A percentile compares a stretch with the other conserved stretches of the same genome.
Conservation (phyloP, 2,888 invertebrate genomes). For the Thymelicus lineola region DNA sequence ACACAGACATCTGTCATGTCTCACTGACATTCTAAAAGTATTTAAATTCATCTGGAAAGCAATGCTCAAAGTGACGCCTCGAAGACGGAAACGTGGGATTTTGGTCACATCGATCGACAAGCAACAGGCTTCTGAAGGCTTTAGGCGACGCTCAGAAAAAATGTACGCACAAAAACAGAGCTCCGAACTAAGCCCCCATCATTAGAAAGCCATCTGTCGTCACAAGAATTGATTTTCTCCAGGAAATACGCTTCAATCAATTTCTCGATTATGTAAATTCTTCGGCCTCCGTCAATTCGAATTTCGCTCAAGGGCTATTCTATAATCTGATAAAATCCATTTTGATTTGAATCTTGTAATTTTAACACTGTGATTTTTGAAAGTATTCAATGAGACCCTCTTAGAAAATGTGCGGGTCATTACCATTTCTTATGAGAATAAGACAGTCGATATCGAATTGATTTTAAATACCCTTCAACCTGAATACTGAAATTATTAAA, state of each 20-base stretch:
- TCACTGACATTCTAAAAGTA: background rate
- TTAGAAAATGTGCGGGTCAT: conserved; percentile 31
- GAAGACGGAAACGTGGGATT: conserved; percentile 12
- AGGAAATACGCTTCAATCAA: conserved; percentile 78
- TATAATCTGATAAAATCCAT: conserved; percentile 63
- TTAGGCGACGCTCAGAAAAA: conserved; percentile 39
- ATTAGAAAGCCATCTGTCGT: conserved; percentile 71
- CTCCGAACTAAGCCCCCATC: conserved; percentile 53
- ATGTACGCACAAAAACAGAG: conserved; percentile 50
- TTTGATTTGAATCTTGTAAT: conserved; percentile 63
- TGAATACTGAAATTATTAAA: no score
- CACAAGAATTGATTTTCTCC: conserved; percentile 68
- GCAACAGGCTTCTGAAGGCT: conserved; percentile 47
- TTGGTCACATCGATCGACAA: conserved; percentile 17
- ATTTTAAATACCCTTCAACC: background rate
- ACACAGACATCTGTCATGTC: background rate
- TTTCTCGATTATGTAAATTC: conserved; percentile 79
- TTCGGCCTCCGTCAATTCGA: conserved; percentile 62
- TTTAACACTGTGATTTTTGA: conserved; percentile 58
- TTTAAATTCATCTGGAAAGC: background rate
- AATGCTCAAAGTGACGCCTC: conserved; percentile 8
- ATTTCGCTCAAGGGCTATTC: conserved; percentile 56
- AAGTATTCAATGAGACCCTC: conserved; percentile 29
- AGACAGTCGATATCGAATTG: background rate
- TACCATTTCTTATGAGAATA: conserved; percentile 16